Base-by-base conservation (phyloP, 2,797 vertebrate genomes). In the Enteromius paludinosus region DNA sequence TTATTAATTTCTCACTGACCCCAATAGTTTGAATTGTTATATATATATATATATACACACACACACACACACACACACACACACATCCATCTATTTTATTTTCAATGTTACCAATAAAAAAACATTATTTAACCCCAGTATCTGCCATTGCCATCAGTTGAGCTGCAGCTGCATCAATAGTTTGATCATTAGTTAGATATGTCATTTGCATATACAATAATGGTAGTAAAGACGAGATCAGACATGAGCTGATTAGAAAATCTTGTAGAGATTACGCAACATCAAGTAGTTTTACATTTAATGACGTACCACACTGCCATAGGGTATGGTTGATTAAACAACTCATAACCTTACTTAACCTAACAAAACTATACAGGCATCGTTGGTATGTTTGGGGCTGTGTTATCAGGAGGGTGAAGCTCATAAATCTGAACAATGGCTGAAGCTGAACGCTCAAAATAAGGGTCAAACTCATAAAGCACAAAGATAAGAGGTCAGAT, bases 401-500 rank as follows among this genome's bases (percentile, higher is more conserved):
- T 20, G 11, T 43, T 75, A 82, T 82, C 80, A 66, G 11, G 15
- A 65, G 2, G 59, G n/a, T 33, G 25, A 75, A 82, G 45, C 17
- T 56, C 33, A 62, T 71, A 61, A 83, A 65, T 83, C 47, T 47
- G 20, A 80, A 62, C 59, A 83, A 72, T 25, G 33, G 47, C 23
- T 20, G 72, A 47, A 71, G 47, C 72, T 56, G 72, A 84, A 12
- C 41, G 23, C 8, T 66, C 20, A 35, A 25, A 56, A 56, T 41
- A 35, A 45, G 45, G 80, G 80, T 83, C 76, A 79, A 56, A 79
- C 68, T 78, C 69, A 79, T 84, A 56, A 72, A 84, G 49, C 35
- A 18, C 7, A 23, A 38, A 73, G 83, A 77, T 82, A 54, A 81
- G 62, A 62, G 74, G 59, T 59, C 56, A 49, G 86, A 87, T 72